phyloP scores from a whole-genome alignment of 2,888 invertebrate species.

The Rhorus exstirpatorius region DNA sequence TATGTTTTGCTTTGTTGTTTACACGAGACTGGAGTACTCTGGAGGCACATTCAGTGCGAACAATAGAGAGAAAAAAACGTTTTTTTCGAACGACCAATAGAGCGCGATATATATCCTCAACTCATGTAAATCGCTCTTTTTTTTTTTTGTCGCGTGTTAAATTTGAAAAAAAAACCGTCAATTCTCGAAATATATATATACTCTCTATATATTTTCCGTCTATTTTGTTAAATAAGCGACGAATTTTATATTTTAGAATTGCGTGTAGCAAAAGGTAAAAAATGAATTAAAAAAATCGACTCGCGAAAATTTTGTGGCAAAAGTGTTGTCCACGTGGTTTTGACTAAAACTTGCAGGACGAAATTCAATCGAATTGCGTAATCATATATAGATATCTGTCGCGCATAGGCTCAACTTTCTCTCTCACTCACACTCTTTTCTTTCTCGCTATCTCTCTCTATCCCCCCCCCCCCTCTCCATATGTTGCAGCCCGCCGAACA shows the following conservation, averaged over 20 bases:
- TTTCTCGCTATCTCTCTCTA: conserved; percentile 3
- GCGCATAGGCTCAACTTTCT: too few relatives aligned
- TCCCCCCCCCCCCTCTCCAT: neutral
- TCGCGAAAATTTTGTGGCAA: conserved; percentile 21
- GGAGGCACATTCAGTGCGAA: neutral
- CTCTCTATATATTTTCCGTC: too few relatives aligned
- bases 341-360: conserved; percentile 34
- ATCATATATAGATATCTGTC: conserved; percentile 31
- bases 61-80: neutral
- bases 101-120: conserved; percentile 12
- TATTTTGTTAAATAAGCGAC: too few relatives aligned
- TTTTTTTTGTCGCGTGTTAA: conserved; percentile 53
- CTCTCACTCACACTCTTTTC: neutral
- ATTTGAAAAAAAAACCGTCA: conserved; percentile 37
- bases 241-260: too few relatives aligned
- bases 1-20: neutral
- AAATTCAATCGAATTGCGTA: conserved; percentile 54
- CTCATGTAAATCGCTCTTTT: conserved; percentile 2
- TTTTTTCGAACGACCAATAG: neutral
- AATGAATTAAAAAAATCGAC: neutral
- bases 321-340: conserved; percentile 62
- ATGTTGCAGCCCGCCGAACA: conserved; percentile 53
- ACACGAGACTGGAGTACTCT: neutral
- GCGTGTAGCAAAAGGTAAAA: neutral
- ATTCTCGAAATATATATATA: too few relatives aligned